Conservation (phyloP, 2,888 invertebrate genomes). For the Oxystoma pomonae region DNA sequence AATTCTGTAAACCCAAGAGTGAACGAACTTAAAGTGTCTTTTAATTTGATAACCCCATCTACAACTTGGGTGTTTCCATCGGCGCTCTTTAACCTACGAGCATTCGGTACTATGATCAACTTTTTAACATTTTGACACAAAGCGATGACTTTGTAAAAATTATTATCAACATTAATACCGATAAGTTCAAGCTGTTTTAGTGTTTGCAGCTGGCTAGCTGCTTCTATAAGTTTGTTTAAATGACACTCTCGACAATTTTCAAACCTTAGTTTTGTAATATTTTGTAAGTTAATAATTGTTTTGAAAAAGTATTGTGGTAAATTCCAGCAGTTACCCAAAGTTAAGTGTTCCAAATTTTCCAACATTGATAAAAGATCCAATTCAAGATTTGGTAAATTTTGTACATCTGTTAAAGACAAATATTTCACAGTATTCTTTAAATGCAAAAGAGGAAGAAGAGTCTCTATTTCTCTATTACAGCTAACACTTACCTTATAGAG, state of each 20-base stretch:
- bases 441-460: neutral
- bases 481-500: constrained; percentile 7
- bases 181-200: neutral
- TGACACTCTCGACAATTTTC: constrained; percentile 2
- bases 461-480: constrained; percentile 10
- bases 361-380: neutral
- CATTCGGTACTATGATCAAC: neutral
- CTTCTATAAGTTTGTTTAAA: neutral
- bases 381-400: neutral
- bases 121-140: neutral
- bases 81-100: neutral
- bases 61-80: constrained; percentile 1
- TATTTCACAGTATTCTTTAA: neutral
- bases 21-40: neutral
- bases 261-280: neutral
- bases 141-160: neutral
- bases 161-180: neutral
- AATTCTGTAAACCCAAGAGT: neutral
- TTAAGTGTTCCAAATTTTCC: neutral
- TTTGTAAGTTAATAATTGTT: neutral
- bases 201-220: neutral
- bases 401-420: neutral
- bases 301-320: neutral
- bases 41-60: neutral
- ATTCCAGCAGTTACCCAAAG: neutral